phyloP scores from a whole-genome alignment of 2,888 invertebrate genomes.

The Spodoptera littoralis region DNA sequence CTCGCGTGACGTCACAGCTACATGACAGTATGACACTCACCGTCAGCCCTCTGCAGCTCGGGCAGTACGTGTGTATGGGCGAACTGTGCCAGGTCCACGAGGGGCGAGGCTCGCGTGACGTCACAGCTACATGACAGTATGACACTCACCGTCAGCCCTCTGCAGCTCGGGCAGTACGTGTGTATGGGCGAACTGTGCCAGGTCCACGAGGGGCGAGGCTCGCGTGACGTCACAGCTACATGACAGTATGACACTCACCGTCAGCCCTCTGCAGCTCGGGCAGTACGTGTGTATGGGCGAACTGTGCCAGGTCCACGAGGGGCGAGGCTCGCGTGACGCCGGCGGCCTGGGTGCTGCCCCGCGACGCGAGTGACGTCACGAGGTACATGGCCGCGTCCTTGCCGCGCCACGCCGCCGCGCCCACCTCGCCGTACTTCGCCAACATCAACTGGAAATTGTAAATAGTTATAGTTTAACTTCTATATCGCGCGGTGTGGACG shows the following conservation, averaged over 20 bases:
- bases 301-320: conserved; percentile 96
- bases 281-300: conserved; percentile 95
- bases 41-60: conserved; percentile 93
- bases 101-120: conserved; percentile 94
- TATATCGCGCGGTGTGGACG: too few relatives aligned
- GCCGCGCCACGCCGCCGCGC: conserved; percentile 95
- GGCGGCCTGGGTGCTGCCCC: conserved; percentile 95
- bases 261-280: conserved; percentile 94
- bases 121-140: conserved; percentile 14
- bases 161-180: conserved; percentile 96
- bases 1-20: conserved; percentile 89
- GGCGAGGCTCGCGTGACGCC: conserved; percentile 97
- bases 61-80: conserved; percentile 95
- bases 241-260: conserved; percentile 77
- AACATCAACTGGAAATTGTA: conserved; percentile 90
- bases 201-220: conserved; percentile 96
- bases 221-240: conserved; percentile 87
- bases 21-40: conserved; percentile 73
- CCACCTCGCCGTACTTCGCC: conserved; percentile 93
- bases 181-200: conserved; percentile 95
- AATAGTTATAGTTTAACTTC: too few relatives aligned
- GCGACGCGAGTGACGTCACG: conserved; percentile 97
- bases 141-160: conserved; percentile 89
- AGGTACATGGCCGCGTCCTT: conserved; percentile 99
- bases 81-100: conserved; percentile 97